Evolutionary conservation across 37 sponge, comb jelly and placozoan genomes (phyloP), one percentile per base, ranked within the genome.

Genomic region (Eunapius fragilis): DNA sequence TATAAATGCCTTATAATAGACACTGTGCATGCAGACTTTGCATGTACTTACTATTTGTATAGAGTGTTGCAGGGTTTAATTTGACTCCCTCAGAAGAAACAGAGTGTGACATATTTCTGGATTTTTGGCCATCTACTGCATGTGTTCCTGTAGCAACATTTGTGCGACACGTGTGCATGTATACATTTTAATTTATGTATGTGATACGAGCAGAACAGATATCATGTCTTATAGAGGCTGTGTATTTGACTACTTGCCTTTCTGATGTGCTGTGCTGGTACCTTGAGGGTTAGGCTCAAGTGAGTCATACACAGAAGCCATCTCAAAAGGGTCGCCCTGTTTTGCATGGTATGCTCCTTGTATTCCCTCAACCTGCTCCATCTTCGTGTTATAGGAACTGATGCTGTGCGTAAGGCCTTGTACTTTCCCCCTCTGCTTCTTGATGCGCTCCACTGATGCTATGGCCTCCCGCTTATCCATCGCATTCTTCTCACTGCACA

Each of bases 401-500:
- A 2, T 58, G 58, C 58, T 58, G 58, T 58, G 58, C 6, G 14
- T 58, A 17, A 58, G 14, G 7, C 58, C 73, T 31, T 72, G 10
- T 17, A 10, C 73, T 72, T 72, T 72, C 3, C 31, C 35, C 22
- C 37, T 34, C 35, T 76, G 37, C 76, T 76, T 37, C 76, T 76
- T 76, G 76, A 76, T 36, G 6, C 2, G 3, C 13, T 34, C 76
- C 36, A 37, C 76, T 0, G 19, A 25, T 76, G 76, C 76, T 25
- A 35, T 76, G 37, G 32, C 76, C 45, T 35, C 76, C 6, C 3
- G 10, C 33, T 19, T 35, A 6, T 31, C 69, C 23, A 41, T 31
- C 17, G 77, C n/a, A 27, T 88, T 83, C 13, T 37, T 70, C 24
- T 28, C 32, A 22, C 31, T n/a, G 23, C 89, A 78, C 2, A 88